phyloP scores from a whole-genome alignment of 2,113 vertebrate species.

The Melanerpes aurifrons region DNA sequence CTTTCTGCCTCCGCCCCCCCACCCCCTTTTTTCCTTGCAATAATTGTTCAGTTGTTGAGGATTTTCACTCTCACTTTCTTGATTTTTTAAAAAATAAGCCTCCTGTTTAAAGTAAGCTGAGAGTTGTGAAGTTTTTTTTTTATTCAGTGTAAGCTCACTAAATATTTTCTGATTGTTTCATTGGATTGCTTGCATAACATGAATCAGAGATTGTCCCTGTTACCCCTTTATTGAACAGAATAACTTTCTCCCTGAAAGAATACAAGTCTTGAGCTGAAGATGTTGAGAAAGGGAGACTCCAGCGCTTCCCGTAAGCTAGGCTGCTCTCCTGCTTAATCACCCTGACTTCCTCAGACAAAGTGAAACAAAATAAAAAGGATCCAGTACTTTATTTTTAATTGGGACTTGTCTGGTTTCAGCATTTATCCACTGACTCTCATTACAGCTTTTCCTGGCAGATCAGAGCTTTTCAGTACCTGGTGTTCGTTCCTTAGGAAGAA shows the following conservation, averaged over 20 bases:
- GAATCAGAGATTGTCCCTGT: not conserved
- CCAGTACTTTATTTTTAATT: constrained; percentile 41
- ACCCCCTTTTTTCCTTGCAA: no score
- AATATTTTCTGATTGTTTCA: not conserved
- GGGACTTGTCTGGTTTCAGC: constrained; percentile 27
- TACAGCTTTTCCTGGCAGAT: not conserved
- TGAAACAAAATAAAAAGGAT: constrained; percentile 20
- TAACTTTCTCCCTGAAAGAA: not conserved
- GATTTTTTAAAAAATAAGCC: not conserved
- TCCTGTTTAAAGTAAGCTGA: not conserved
- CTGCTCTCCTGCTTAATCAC: constrained; percentile 21
- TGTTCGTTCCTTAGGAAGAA: constrained; percentile 5
- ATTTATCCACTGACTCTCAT: not conserved
- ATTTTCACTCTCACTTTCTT: constrained; percentile 1
- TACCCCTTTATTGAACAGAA: not conserved
- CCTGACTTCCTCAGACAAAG: not conserved
- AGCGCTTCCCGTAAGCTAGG: not conserved
- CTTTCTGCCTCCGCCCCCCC: no score
- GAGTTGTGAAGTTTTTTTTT: not conserved
- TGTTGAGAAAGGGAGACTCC: constrained; percentile 9
- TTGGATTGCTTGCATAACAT: not conserved
- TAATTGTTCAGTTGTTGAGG: not conserved
- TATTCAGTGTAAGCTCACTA: not conserved
- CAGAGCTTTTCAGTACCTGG: not conserved
- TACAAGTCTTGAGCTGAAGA: not conserved